phyloP scores from a whole-genome alignment of 2,797 vertebrate genomes.

The Falco cherrug region DNA sequence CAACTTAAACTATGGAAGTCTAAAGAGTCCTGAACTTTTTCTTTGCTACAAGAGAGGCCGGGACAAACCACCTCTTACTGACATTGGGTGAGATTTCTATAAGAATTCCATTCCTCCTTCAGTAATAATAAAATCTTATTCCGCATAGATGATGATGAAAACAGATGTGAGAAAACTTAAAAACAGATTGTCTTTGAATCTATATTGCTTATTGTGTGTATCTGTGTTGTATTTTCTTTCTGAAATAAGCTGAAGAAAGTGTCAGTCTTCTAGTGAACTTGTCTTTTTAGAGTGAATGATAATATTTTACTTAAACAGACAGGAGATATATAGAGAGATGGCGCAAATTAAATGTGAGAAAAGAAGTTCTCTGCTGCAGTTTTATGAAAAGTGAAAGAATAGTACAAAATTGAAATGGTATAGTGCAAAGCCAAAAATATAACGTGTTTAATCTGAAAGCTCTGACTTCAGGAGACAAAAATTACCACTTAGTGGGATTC shows the following conservation, averaged over 20 bases:
- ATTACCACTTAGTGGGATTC: not conserved
- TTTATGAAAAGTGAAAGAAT: not conserved
- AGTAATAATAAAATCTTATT: not conserved
- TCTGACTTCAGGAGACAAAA: not conserved
- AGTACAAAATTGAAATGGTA: not conserved
- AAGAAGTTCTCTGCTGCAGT: not conserved
- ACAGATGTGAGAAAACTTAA: not conserved
- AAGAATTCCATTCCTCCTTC: not conserved
- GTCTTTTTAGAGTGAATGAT: not conserved
- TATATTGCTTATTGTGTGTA: not conserved
- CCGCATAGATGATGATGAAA: not conserved
- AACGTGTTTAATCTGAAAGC: not conserved
- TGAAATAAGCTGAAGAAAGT: not conserved
- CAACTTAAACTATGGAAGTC: slow-evolving; percentile 96
- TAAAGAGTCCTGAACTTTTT: slow-evolving; percentile 96
- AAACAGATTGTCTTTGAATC: not conserved
- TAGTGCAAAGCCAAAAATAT: not conserved
- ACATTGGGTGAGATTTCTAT: slow-evolving; percentile 87
- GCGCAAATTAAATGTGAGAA: not conserved
- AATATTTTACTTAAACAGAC: not conserved
- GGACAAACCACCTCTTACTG: slow-evolving; percentile 91
- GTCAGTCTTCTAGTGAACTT: not conserved
- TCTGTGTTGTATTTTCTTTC: not conserved
- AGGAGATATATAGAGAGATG: not conserved
- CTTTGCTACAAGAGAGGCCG: slow-evolving; percentile 93